Conservation (phyloP, 2,888 invertebrate genomes). For the Acrocyrtus sp. region DNA sequence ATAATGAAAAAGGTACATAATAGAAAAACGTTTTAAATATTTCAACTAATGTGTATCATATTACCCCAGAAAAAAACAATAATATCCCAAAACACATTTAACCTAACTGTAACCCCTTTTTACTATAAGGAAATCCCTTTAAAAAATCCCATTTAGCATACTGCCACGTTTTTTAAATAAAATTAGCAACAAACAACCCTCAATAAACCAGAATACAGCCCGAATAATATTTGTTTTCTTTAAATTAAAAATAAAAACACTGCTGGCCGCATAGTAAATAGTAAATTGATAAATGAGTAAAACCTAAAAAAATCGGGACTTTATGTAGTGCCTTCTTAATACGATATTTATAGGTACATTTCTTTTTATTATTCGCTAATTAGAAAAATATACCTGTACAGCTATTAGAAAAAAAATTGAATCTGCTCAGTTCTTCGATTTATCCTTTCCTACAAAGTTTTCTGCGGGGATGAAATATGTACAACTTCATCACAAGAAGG, state of each 20-base stretch:
- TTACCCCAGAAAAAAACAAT: conserved; percentile 35
- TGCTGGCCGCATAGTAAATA: conserved; percentile 19
- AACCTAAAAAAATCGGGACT: conserved; percentile 9
- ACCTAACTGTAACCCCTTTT: too few relatives aligned
- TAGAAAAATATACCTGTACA: conserved; percentile 53
- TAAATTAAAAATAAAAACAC: not conserved
- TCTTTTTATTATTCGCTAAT: conserved; percentile 17
- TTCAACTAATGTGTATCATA: too few relatives aligned
- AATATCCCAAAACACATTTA: conserved; percentile 36
- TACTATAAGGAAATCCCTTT: not conserved
- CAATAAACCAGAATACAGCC: too few relatives aligned
- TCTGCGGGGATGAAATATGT: too few relatives aligned
- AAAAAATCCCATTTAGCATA: not conserved
- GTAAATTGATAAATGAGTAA: not conserved
- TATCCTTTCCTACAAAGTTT: too few relatives aligned
- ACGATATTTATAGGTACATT: too few relatives aligned
- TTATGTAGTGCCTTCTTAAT: too few relatives aligned
- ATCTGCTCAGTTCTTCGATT: conserved; percentile 21
- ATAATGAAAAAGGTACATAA: conserved; percentile 35
- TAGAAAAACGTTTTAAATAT: too few relatives aligned
- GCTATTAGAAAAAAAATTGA: conserved; percentile 34
- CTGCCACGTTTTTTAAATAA: not conserved
- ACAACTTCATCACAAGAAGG: too few relatives aligned
- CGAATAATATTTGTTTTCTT: too few relatives aligned
- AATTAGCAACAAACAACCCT: conserved; percentile 11